Evolutionary conservation across 2,113 vertebrate genomes (phyloP), one percentile per base, ranked within the genome.

Genomic region (Amphilophus citrinellus): DNA sequence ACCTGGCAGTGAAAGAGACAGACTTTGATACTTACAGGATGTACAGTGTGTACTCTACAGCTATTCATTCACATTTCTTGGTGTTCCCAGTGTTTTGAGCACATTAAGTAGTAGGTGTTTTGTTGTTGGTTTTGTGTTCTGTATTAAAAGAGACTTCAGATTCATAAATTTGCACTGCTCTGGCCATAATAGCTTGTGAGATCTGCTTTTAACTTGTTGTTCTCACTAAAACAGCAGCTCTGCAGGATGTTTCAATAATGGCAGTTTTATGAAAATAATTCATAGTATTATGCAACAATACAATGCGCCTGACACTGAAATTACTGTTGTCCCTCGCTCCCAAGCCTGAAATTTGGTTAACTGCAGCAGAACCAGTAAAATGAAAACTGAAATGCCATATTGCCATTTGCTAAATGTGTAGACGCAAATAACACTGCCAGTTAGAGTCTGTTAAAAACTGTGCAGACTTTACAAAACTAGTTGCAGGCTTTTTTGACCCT

Each of bases 381-480:
- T 6, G 2, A 15, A 76, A 76, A 75, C 20, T 37, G n/a, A 84
- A 87, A 76, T 42, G 63, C 60, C 58, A 77, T 59, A 44, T 77
- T 82, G 59, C 20, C 75, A 71, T 83, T 90, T 85, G 35, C 65
- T 83, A 66, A 87, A 79, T 87, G 61, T 20, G 60, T 35, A 56
- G 56, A 84, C 50, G 61, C 71, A 83, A 83, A 84, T 82, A 9
- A 73, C 11, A 73, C 11, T 73, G 47, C 27, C 68, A 73, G 68
- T 56, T 73, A 32, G 68, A 73, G 17, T 56, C 47, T 1, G 4
- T 50, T 56, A 56, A 73, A 47, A 56, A 73, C 6, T 35, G 68
- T 73, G 10, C 32, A 73, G 47, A 56, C 53, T 73, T 56, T 56
- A 24, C 47, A 35, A 56, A 73, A n/a, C 6, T 11, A 32, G 27